phyloP scores from a whole-genome alignment of 2,797 vertebrate species.

The Manis crassicaudata region DNA sequence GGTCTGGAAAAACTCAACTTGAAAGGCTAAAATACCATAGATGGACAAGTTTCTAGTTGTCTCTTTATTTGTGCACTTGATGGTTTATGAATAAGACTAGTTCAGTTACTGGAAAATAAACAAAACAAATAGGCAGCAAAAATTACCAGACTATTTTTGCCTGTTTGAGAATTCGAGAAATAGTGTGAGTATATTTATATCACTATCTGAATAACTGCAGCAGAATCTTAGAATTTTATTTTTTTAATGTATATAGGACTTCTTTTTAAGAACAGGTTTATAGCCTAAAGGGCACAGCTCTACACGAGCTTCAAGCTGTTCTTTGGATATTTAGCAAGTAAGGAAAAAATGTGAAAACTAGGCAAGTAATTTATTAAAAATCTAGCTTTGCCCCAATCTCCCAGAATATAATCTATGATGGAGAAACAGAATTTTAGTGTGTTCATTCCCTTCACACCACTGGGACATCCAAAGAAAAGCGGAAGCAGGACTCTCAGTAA shows the following conservation, averaged over 20 bases:
- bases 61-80: background rate
- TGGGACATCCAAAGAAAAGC: background rate
- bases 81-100: background rate
- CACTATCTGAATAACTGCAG: background rate
- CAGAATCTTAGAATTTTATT: background rate
- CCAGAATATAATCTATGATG: background rate
- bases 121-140: background rate
- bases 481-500: background rate
- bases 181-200: background rate
- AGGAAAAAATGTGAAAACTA: background rate
- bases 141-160: background rate
- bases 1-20: background rate
- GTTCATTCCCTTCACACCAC: background rate
- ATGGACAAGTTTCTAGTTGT: background rate
- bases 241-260: background rate
- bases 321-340: background rate
- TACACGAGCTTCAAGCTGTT: background rate
- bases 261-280: background rate
- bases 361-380: background rate
- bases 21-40: background rate
- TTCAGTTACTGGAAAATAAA: background rate
- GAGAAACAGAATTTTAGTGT: background rate
- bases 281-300: background rate
- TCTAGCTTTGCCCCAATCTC: background rate
- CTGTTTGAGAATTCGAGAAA: background rate